A percentile compares a stretch with the other conserved stretches of the same genome.
These are phyloP conservation scores for Smutsia temminckii DNA, from an alignment of 2,797 vertebrate species.

Conservation along the genomic window DNA sequence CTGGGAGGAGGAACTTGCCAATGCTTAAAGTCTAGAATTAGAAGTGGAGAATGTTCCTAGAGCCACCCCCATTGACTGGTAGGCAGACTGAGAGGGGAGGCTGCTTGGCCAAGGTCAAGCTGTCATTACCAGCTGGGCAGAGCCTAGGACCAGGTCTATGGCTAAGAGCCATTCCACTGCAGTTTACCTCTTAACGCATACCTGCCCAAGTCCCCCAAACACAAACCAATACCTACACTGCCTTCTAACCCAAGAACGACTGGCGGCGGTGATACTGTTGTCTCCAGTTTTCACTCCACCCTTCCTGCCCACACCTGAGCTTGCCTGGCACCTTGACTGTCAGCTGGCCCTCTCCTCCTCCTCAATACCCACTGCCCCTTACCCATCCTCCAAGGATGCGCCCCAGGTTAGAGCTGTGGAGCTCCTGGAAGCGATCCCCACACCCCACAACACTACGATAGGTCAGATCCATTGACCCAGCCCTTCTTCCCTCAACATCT, in stretches of 20 bases:
- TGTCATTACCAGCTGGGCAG: not conserved
- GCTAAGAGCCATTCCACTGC: not conserved
- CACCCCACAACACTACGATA: not conserved
- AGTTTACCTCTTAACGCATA: not conserved
- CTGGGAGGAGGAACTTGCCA: not conserved
- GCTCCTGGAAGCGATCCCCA: not conserved
- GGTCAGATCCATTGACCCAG: not conserved
- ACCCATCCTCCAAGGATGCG: not conserved
- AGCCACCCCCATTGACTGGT: not conserved
- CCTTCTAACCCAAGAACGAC: not conserved
- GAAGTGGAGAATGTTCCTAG: not conserved
- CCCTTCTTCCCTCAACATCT: not conserved
- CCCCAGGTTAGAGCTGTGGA: not conserved
- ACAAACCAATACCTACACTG: not conserved
- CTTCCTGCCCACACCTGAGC: not conserved
- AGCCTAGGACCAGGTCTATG: not conserved
- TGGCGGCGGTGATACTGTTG: not conserved
- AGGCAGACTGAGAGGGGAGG: not conserved
- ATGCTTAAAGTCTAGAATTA: not conserved
- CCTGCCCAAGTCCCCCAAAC: not conserved
- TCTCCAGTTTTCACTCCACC: not conserved
- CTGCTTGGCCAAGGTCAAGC: conserved; percentile 22
- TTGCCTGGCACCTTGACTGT: not conserved
- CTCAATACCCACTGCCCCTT: not conserved
- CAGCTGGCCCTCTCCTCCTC: not conserved